Percentiles rank a stretch among this genome's conserved stretches.
Conservation (phyloP, 2,113 vertebrate genomes). For the Climacteris rufus region DNA sequence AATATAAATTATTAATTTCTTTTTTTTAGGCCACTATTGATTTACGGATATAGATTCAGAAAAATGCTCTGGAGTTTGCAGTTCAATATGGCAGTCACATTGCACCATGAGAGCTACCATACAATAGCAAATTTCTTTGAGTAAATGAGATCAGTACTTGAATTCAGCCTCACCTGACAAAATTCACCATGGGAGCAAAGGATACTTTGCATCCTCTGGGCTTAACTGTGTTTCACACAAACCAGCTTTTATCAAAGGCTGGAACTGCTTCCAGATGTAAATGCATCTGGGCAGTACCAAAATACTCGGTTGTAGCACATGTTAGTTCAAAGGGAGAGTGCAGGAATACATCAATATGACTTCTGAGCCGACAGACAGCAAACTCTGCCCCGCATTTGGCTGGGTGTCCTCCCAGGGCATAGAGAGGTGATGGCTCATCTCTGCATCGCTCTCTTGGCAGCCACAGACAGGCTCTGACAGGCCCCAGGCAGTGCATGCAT, state of each 20-base stretch:
- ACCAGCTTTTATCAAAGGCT: not conserved
- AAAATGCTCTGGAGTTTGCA: not conserved
- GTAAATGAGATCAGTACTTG: not conserved
- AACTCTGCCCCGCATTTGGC: accelerated
- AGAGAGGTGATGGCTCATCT: not conserved
- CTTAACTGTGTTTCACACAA: not conserved
- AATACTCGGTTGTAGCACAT: not conserved
- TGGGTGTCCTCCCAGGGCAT: not conserved
- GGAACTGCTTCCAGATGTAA: not conserved
- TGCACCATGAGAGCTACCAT: not conserved
- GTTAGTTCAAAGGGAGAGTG: not conserved
- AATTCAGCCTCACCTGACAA: not conserved
- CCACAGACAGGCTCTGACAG: not conserved
- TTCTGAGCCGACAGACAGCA: not conserved
- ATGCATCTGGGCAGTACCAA: not conserved
- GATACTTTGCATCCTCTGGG: not conserved
- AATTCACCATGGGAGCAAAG: not conserved
- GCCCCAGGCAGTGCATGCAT: not conserved
- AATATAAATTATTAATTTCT: not conserved
- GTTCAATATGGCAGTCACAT: not conserved
- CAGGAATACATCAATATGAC: accelerated
- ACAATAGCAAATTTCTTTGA: not conserved
- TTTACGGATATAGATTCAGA: not conserved
- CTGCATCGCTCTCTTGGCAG: not conserved
- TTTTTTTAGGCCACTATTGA: not conserved